A percentile compares a stretch with the other conserved stretches of the same genome.
Evolutionary conservation across 2,888 invertebrate genomes (phyloP).

Genomic region (Luffia ferchaultella): DNA sequence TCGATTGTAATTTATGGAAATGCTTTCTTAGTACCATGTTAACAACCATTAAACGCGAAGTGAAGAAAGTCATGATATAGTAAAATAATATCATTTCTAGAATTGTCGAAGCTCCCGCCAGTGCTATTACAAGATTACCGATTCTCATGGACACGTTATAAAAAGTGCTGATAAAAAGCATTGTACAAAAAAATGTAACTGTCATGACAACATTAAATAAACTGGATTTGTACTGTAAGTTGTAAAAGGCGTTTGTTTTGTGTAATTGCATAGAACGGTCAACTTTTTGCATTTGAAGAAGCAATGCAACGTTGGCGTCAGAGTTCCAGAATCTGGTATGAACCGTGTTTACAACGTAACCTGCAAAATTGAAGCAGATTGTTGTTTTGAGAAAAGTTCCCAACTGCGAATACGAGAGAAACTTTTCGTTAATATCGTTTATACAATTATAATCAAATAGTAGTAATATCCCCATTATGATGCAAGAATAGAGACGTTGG

Average conservation of each 20-base stretch:
- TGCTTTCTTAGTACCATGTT: not conserved
- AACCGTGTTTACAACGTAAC: slow-evolving; percentile 12
- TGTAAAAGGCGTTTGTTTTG: slow-evolving; percentile 16
- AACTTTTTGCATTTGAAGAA: slow-evolving; percentile 33
- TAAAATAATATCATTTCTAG: not conserved
- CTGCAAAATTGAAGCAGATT: not conserved
- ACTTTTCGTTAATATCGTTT: too few species aligned
- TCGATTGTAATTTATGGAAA: not conserved
- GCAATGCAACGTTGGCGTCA: slow-evolving; percentile 26
- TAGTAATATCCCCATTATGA: too few species aligned
- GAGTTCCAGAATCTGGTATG: slow-evolving; percentile 32
- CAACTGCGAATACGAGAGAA: too few species aligned
- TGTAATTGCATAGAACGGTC: slow-evolving; percentile 33
- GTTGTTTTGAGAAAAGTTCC: too few species aligned
- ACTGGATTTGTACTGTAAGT: too few species aligned
- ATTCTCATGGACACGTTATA: not conserved
- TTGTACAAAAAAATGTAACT: too few species aligned
- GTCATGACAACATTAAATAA: too few species aligned
- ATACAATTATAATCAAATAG: too few species aligned
- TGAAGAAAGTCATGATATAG: not conserved
- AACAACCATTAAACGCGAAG: not conserved
- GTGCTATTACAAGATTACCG: not conserved
- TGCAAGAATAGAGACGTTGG: slow-evolving; percentile 26
- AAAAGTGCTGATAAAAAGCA: not conserved
- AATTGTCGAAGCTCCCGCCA: not conserved